A percentile compares a stretch with the other conserved stretches of the same genome.
phyloP scores from a whole-genome alignment of 2,888 invertebrate species.

The Pristionchus maxplancki region DNA sequence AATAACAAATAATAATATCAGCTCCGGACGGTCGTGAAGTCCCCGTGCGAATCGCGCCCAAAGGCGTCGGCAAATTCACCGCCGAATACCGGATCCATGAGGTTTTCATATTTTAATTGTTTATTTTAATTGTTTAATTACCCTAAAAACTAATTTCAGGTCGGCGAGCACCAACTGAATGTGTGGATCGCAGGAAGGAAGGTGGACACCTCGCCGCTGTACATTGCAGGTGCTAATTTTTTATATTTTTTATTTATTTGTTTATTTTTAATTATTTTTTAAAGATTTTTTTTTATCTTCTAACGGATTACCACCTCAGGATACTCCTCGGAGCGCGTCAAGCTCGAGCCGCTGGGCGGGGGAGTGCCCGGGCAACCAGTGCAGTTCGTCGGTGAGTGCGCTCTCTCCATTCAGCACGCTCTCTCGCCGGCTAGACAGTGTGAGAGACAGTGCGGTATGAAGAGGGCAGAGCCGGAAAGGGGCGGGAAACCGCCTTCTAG shows the following conservation, averaged over 20 bases:
- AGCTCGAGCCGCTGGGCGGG: slow-evolving; percentile 93
- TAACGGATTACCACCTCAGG: no score
- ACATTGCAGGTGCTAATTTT: slow-evolving; percentile 63
- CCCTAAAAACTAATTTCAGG: slow-evolving; percentile 53
- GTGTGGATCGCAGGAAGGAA: slow-evolving; percentile 91
- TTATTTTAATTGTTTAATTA: not conserved
- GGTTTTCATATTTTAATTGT: slow-evolving; percentile 56
- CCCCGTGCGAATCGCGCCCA: slow-evolving; percentile 88
- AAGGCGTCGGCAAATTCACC: slow-evolving; percentile 88
- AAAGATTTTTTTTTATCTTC: no score
- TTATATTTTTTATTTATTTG: no score
- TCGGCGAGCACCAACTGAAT: slow-evolving; percentile 89
- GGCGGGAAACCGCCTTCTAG: not conserved
- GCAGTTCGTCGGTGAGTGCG: slow-evolving; percentile 89
- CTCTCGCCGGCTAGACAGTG: no score
- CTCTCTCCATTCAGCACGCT: not conserved
- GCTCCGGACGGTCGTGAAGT: slow-evolving; percentile 90
- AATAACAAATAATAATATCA: slow-evolving; percentile 74
- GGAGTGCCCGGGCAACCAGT: slow-evolving; percentile 96
- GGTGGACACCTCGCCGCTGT: slow-evolving; percentile 71
- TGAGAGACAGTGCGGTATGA: slow-evolving; percentile 27
- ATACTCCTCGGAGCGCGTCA: slow-evolving; percentile 87
- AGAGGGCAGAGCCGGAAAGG: slow-evolving; percentile 34
- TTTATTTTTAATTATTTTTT: no score
- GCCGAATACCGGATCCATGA: slow-evolving; percentile 89